Conservation (phyloP, 2,113 vertebrate genomes). For the Connochaetes taurinus region DNA sequence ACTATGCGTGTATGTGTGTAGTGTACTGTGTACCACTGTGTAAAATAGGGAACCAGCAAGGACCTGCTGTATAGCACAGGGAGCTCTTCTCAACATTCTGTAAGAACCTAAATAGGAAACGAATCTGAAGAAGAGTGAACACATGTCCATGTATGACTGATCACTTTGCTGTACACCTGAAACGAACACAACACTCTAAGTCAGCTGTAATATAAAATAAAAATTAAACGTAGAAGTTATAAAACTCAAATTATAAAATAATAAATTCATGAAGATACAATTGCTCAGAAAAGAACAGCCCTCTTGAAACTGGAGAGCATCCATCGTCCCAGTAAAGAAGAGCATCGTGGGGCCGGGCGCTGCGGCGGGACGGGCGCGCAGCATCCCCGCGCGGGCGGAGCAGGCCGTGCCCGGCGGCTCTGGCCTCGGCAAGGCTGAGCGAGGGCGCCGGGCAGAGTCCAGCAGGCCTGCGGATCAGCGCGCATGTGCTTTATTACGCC, state of each 20-base stretch:
- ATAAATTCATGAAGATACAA: background rate
- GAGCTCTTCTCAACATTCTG: background rate
- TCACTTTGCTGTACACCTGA: background rate
- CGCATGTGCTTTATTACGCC: rapidly evolving
- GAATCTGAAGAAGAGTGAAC: background rate
- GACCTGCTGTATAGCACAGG: background rate
- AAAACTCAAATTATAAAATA: background rate
- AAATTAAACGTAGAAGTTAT: background rate
- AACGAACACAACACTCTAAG: background rate
- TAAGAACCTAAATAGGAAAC: background rate
- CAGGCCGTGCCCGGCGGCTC: rapidly evolving
- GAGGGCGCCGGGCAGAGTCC: background rate
- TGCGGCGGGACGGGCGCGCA: rapidly evolving
- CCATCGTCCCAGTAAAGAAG: background rate
- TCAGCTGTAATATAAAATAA: background rate
- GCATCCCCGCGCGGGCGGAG: rapidly evolving
- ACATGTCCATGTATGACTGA: rapidly evolving
- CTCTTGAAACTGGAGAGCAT: background rate
- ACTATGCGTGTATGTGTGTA: rapidly evolving
- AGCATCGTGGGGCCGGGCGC: background rate
- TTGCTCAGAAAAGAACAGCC: background rate
- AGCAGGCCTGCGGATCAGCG: no score
- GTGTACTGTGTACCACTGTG: rapidly evolving
- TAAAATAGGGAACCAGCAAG: background rate
- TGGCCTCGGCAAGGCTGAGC: background rate